A percentile compares a stretch with the other conserved stretches of the same genome.
These are phyloP conservation scores for Ruditapes philippinarum DNA, from an alignment of 1,140 invertebrate species.

Conservation along the genomic window DNA sequence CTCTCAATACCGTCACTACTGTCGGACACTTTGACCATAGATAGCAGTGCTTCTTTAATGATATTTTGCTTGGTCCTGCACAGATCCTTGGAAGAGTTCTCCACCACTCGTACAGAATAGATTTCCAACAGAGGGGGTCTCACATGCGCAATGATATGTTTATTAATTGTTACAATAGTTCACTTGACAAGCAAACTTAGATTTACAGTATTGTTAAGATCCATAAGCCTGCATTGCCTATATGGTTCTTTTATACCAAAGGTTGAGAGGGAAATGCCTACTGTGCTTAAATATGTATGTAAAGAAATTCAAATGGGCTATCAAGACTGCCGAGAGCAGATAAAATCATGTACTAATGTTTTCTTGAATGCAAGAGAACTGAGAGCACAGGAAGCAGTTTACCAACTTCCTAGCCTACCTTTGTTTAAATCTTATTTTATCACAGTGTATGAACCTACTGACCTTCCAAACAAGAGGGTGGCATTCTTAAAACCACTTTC, in stretches of 20 bases:
- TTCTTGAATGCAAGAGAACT: conserved; percentile 67
- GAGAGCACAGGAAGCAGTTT: conserved; percentile 71
- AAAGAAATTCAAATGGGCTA: conserved; percentile 20
- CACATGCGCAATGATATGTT: too few relatives aligned
- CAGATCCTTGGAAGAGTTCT: too few relatives aligned
- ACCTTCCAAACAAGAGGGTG: conserved; percentile 48
- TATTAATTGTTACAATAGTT: too few relatives aligned
- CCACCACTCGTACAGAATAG: too few relatives aligned
- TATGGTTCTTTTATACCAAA: conserved; percentile 17
- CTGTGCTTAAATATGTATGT: conserved; percentile 44
- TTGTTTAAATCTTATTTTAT: conserved; percentile 52
- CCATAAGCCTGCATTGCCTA: conserved; percentile 67
- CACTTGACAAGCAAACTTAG: conserved; percentile 66
- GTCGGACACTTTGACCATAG: too few relatives aligned
- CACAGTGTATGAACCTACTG: conserved; percentile 62
- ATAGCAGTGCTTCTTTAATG: too few relatives aligned
- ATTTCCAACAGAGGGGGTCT: too few relatives aligned
- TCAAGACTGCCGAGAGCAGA: background rate
- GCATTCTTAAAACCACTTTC: conserved; percentile 51
- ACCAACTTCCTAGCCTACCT: conserved; percentile 66
- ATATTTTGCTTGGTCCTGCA: too few relatives aligned
- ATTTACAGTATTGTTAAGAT: conserved; percentile 66
- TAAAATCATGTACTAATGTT: conserved; percentile 49
- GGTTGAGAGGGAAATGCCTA: conserved; percentile 61
- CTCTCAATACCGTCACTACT: too few relatives aligned